Percentiles rank a stretch among this genome's conserved stretches.
Evolutionary conservation across 2,888 invertebrate genomes (phyloP).

Genomic region (Ophioninae sp.): DNA sequence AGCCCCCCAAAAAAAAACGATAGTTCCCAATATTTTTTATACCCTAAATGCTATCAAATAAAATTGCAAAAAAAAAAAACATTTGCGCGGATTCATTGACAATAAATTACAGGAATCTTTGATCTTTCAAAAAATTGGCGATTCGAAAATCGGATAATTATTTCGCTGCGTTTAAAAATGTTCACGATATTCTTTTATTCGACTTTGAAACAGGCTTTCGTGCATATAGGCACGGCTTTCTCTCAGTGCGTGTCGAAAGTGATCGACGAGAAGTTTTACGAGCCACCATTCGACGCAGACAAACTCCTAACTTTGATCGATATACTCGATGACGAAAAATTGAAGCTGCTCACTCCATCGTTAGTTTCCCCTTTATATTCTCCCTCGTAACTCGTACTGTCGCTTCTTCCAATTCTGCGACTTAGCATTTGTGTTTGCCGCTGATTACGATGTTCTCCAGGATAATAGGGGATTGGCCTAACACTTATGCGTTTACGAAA

Average conservation of each 20-base stretch:
- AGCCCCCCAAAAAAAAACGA: background rate
- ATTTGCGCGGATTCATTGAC: too few species aligned
- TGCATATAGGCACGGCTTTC: conserved; percentile 79
- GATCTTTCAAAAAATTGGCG: background rate
- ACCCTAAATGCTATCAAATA: too few species aligned
- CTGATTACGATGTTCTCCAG: conserved; percentile 72
- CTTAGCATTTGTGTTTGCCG: background rate
- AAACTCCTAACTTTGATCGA: conserved; percentile 73
- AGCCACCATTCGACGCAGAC: conserved; percentile 72
- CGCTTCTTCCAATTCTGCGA: background rate
- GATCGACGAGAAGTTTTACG: conserved; percentile 77
- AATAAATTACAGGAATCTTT: too few species aligned
- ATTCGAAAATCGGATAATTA: background rate
- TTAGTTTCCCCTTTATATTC: conserved; percentile 62
- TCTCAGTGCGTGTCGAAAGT: conserved; percentile 72
- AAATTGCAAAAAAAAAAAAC: too few species aligned
- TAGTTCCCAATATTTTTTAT: background rate
- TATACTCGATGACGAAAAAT: conserved; percentile 71
- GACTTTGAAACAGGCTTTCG: conserved; percentile 71
- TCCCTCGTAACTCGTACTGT: background rate
- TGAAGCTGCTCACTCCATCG: conserved; percentile 72
- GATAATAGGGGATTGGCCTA: conserved; percentile 84
- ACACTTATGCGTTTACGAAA: conserved; percentile 89
- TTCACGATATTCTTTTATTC: background rate
- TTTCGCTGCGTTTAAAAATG: background rate